Base-by-base conservation (phyloP, 2,113 vertebrate genomes). In the Ammospiza caudacuta region DNA sequence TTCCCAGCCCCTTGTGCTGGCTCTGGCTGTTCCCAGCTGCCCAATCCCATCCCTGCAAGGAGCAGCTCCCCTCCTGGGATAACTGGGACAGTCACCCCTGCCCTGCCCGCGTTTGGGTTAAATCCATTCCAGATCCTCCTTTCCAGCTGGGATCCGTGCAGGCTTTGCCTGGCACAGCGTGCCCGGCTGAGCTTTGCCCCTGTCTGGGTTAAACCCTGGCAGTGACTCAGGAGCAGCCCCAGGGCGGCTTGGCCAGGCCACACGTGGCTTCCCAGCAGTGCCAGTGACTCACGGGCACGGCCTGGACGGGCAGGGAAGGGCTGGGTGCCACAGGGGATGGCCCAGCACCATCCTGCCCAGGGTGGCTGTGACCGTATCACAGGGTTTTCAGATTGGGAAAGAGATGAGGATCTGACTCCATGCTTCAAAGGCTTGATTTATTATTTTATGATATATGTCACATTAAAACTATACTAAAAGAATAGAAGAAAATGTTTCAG, bases 161-260 rank as follows among this genome's bases (percentile, higher is more conserved):
- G 69, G 61, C 8, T 19, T 46, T 87, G 44, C 22, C 72, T 21
- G 2, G 28, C 12, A 29, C 54, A 55, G 18, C 20, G 16, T 27
- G 46, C 43, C 52, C 6, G 2, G 12, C 16, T 33, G 89, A 62
- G 62, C n/a, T 89, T 47, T n/a, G 68, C 22, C 49, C 44, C 44
- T 1, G 1, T 31, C 20, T 20, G 49, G 78, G 37, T 13, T 12
- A 3, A 2, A 28, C 0, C 0, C 28, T 1, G 63, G 28, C 4
- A 33, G 25, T 7, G 44, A 39, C 28, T 73, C 49, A 3, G 87
- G 88, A 67, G 18, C 74, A 2, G 74, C 62, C 1, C 62, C 20
- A 1, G 6, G 61, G 20, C 13, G 75, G 28, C 76, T 35, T 3
- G 41, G 67, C 51, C 62, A 3, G 68, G 72, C 35, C 68, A 2